These are phyloP conservation scores for Seladonia tumulorum DNA, from an alignment of 2,888 invertebrate species.

Conservation along the genomic window DNA sequence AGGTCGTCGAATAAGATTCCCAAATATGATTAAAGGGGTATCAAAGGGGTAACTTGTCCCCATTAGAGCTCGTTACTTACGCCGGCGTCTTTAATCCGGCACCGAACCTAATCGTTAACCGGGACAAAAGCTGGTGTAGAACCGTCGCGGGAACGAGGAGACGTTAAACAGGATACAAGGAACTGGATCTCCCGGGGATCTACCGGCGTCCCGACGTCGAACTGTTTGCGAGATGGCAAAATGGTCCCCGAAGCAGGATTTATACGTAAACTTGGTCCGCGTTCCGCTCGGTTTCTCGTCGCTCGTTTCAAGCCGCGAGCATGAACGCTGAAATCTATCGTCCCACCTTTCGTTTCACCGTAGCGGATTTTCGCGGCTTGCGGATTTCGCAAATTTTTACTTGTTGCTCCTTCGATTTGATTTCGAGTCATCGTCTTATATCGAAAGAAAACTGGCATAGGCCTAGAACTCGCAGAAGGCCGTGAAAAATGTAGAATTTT, in stretches of 20 bases:
- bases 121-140: slow-evolving; percentile 15
- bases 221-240: slow-evolving; percentile 60
- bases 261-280: slow-evolving; percentile 71
- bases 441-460: too few species aligned
- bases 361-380: neutral
- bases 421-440: neutral
- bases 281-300: slow-evolving; percentile 47
- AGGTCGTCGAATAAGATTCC: neutral
- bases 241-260: slow-evolving; percentile 58
- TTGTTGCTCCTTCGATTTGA: slow-evolving; percentile 29
- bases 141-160: slow-evolving; percentile 19
- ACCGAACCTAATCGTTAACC: slow-evolving; percentile 17
- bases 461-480: too few species aligned
- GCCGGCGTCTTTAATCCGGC: slow-evolving; percentile 25
- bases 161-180: slow-evolving; percentile 41
- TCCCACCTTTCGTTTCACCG: slow-evolving; percentile 2
- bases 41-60: slow-evolving; percentile 20
- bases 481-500: neutral
- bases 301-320: slow-evolving; percentile 56
- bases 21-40: slow-evolving; percentile 29
- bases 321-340: slow-evolving; percentile 63
- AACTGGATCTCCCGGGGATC: slow-evolving; percentile 44
- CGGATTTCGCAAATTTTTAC: slow-evolving; percentile 20
- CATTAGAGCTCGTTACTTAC: slow-evolving; percentile 35
- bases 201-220: slow-evolving; percentile 42